phyloP scores from a whole-genome alignment of 1,140 invertebrate species.

The Harpegnathos saltator region DNA sequence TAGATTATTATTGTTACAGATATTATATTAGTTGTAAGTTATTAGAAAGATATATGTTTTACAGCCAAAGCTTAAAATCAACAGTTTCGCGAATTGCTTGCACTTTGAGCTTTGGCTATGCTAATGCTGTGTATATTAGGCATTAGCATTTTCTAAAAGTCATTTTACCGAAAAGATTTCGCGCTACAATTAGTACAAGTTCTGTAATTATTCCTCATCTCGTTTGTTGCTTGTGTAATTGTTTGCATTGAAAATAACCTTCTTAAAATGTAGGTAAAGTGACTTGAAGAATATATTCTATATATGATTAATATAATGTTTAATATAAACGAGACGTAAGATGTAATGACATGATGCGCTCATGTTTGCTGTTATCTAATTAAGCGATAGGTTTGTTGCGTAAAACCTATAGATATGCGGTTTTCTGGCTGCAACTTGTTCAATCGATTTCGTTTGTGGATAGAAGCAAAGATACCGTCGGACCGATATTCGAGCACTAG shows the following conservation, averaged over 20 bases:
- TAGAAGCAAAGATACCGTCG: slow-evolving; percentile 24
- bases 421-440: slow-evolving; percentile 11
- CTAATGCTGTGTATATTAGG: slow-evolving; percentile 17
- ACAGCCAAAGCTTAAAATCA: too few species aligned
- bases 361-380: not conserved
- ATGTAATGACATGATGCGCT: not conserved
- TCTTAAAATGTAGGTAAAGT: slow-evolving; percentile 23
- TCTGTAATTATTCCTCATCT: not conserved
- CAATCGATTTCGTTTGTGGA: not conserved
- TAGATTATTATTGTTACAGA: too few species aligned
- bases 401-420: not conserved
- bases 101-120: slow-evolving; percentile 15
- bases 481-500: not conserved
- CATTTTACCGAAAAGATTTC: slow-evolving; percentile 29
- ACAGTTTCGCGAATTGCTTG: too few species aligned
- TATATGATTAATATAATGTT: not conserved
- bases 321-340: slow-evolving; percentile 11
- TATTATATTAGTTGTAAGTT: too few species aligned
- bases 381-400: slow-evolving; percentile 4
- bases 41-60: too few species aligned
- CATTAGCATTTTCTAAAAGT: slow-evolving; percentile 10
- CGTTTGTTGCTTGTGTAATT: not conserved
- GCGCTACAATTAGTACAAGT: not conserved
- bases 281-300: slow-evolving; percentile 13
- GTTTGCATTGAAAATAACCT: not conserved